Percentiles rank a stretch among this genome's conserved stretches.
These are phyloP conservation scores for Steinernema carpocapsae DNA, from an alignment of 2,888 invertebrate genomes.

Conservation along the genomic window DNA sequence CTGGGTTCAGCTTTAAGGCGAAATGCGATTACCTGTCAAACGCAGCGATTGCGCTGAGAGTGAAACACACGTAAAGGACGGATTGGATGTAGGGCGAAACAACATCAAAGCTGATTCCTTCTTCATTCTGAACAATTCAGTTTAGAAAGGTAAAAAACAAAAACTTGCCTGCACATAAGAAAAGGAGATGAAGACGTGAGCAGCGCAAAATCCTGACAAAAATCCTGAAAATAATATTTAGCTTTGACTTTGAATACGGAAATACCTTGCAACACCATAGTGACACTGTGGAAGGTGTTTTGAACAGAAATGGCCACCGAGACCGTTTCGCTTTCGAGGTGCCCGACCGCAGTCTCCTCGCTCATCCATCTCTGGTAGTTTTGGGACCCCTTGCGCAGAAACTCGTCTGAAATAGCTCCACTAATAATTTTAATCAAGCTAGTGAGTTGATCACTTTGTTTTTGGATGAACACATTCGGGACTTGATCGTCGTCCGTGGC, in stretches of 20 bases:
- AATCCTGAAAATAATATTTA: background rate
- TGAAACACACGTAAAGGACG: conserved; percentile 4
- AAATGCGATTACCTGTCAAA: conserved; percentile 5
- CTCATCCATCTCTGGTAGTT: conserved; percentile 20
- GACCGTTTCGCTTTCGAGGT: conserved; percentile 6
- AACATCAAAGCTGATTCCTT: background rate
- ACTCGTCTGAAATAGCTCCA: background rate
- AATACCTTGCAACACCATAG: conserved; percentile 23
- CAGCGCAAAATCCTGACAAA: conserved; percentile 13
- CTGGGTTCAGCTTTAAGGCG: background rate
- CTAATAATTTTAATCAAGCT: background rate
- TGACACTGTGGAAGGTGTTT: conserved; percentile 15
- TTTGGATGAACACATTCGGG: background rate
- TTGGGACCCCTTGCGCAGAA: conserved; percentile 16
- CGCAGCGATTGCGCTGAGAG: conserved; percentile 1
- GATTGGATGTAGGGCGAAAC: conserved; percentile 22
- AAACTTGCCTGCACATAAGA: background rate
- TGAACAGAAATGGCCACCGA: conserved; percentile 19
- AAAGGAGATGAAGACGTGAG: conserved; percentile 1
- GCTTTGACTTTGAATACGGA: background rate
- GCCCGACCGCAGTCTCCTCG: background rate
- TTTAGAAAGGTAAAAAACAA: background rate
- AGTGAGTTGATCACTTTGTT: background rate
- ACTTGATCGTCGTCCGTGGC: background rate
- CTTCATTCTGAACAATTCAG: background rate